Percentiles rank a stretch among this genome's conserved stretches.
Evolutionary conservation across 2,797 vertebrate species (phyloP).

Genomic region (Gambusia yucatana): DNA sequence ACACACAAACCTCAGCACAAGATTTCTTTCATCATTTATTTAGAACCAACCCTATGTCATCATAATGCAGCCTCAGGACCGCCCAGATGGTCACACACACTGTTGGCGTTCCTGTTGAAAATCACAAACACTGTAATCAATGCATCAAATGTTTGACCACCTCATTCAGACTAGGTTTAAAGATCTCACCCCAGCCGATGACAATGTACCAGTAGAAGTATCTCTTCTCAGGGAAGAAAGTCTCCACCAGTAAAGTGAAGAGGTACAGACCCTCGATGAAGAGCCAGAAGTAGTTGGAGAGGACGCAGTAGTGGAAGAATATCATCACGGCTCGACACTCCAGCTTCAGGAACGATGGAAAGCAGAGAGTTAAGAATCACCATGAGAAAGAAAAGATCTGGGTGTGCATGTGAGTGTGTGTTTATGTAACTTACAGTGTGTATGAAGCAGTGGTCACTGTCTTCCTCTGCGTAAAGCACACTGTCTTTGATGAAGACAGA

Average conservation of each 20-base stretch:
- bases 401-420: not conserved
- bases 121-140: not conserved
- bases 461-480: slow-evolving; percentile 90
- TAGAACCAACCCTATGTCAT: slow-evolving; percentile 85
- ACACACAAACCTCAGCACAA: not conserved
- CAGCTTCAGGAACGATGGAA: slow-evolving; percentile 76
- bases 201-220: slow-evolving; percentile 99
- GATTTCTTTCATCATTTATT: not conserved
- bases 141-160: not conserved
- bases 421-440: slow-evolving; percentile 85
- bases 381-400: not conserved
- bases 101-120: slow-evolving; percentile 87
- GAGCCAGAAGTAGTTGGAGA: slow-evolving; percentile 99
- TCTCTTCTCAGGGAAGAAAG: slow-evolving; percentile 95
- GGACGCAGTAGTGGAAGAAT: slow-evolving; percentile 98
- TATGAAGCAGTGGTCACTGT: slow-evolving; percentile 91
- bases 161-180: not conserved
- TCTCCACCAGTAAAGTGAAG: slow-evolving; percentile 94
- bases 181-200: slow-evolving; percentile 91
- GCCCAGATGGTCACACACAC: slow-evolving; percentile 95
- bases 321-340: slow-evolving; percentile 95
- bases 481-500: slow-evolving; percentile 98
- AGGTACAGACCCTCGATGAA: slow-evolving; percentile 97
- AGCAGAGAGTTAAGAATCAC: not conserved
- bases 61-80: slow-evolving; percentile 90